Evolutionary conservation across 1,140 invertebrate species (phyloP), one percentile per base, ranked within the genome.

Genomic region (Marisa cornuarietis): DNA sequence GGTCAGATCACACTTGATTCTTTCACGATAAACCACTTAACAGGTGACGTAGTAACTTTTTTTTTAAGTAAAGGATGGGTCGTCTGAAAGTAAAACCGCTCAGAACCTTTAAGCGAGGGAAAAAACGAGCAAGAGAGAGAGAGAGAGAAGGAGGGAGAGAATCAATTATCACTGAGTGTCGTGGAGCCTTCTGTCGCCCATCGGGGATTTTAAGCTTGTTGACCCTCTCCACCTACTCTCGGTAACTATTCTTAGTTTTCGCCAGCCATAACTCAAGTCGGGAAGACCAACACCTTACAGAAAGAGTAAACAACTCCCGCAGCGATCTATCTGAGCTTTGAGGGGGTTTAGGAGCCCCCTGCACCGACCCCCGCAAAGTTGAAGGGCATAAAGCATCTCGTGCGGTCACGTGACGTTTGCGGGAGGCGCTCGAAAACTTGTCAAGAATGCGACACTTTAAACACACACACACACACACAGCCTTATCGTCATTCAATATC

Each of bases 271-370:
- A 68, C 65, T 68, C 11, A 68, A 31, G 22, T 22, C 26, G 22
- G 65, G 65, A 22, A n/a, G 65, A 68, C 65, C 13, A n/a, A 68
- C 26, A 68, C 65, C 65, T 68, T 68, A n/a, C 65, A n/a, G 26
- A 68, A 68, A n/a, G 22, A 22, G 65, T 68, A 68, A 68, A 68
- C 65, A 68, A n/a, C 65, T 68, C 65, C 65, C 65, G 65, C 65
- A 31, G 65, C 65, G 65, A 31, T n/a, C 65, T 68, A 68, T 68
- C 65, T 14, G 22, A 13, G 26, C n/a, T 31, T 31, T 68, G 65
- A 31, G 22, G 65, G 22, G 65, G 65, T 14, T 22, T 68, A 58
- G 54, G 54, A 58, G 16, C 26, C 22, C 65, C 65, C 22, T 31
- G 10, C 65, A 22, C 65, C 22, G 65, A 18, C 65, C 65, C 65